These are phyloP conservation scores for Monochamus alternatus DNA, from an alignment of 2,888 invertebrate genomes.

Conservation along the genomic window DNA sequence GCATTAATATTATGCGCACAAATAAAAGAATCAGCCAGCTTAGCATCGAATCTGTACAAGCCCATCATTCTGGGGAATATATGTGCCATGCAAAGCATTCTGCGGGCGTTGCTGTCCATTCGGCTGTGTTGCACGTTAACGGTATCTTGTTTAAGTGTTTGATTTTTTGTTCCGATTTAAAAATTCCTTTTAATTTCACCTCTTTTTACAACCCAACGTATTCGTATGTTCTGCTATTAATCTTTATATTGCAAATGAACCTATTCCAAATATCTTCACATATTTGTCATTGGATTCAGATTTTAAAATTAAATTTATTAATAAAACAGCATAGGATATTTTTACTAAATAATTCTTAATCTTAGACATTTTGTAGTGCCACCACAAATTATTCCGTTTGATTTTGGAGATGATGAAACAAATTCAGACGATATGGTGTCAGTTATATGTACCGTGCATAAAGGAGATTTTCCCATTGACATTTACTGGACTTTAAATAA, in stretches of 20 bases:
- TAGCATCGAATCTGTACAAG: constrained; percentile 75
- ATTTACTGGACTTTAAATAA: constrained; percentile 80
- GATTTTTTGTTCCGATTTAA: neutral
- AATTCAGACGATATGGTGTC: constrained; percentile 81
- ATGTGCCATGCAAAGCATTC: constrained; percentile 77
- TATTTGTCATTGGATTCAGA: too few species aligned
- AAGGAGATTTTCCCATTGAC: constrained; percentile 85
- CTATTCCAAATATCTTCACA: too few species aligned
- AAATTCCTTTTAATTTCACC: neutral
- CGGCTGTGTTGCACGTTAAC: constrained; percentile 78
- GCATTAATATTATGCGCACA: constrained; percentile 74
- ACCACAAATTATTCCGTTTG: constrained; percentile 80
- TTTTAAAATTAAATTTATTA: too few species aligned
- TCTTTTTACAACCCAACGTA: neutral
- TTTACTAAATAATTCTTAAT: neutral
- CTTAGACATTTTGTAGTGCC: constrained; percentile 71
- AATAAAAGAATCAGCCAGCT: constrained; percentile 77
- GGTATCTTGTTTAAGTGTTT: constrained; percentile 71
- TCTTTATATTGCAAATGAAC: too few species aligned
- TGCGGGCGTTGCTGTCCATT: constrained; percentile 76
- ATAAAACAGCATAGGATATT: too few species aligned
- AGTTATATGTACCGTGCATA: constrained; percentile 76
- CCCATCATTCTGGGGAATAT: constrained; percentile 77
- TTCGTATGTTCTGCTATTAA: too few species aligned
- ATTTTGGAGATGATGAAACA: constrained; percentile 80